Evolutionary conservation across 2,888 invertebrate species (phyloP).

Genomic region (Ctena decussata): DNA sequence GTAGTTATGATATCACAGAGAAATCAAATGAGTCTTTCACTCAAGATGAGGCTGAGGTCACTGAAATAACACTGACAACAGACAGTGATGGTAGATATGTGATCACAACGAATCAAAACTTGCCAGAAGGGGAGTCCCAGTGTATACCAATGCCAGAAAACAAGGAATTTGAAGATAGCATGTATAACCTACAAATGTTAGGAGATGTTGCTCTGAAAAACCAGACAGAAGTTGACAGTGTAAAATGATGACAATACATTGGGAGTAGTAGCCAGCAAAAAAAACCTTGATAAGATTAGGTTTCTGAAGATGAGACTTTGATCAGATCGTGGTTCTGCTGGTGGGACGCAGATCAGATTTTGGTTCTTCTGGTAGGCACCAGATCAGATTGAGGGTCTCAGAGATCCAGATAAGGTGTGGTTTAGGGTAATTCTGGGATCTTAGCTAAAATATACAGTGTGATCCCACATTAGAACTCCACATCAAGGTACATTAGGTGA

Average conservation of each 20-base stretch:
- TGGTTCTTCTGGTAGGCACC: too few relatives aligned
- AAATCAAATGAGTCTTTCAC: slow-evolving; percentile 12
- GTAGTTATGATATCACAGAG: not conserved
- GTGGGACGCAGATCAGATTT: too few relatives aligned
- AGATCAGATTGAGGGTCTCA: too few relatives aligned
- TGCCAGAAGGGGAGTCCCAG: slow-evolving; percentile 9
- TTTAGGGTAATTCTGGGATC: too few relatives aligned
- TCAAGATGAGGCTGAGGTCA: not conserved
- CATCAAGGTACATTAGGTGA: too few relatives aligned
- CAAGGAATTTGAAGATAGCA: slow-evolving; percentile 48
- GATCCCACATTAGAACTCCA: too few relatives aligned
- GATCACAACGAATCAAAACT: slow-evolving; percentile 23
- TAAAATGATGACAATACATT: not conserved
- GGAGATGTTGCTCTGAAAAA: slow-evolving; percentile 79
- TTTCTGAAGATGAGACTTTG: too few relatives aligned
- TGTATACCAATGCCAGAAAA: slow-evolving; percentile 21
- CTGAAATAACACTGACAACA: slow-evolving; percentile 12
- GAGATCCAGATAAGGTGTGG: too few relatives aligned
- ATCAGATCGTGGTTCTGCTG: too few relatives aligned
- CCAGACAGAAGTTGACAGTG: slow-evolving; percentile 1
- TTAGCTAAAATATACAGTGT: too few relatives aligned
- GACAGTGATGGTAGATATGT: slow-evolving; percentile 47
- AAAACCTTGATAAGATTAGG: too few relatives aligned
- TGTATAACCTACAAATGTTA: slow-evolving; percentile 81
- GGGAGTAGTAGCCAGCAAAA: too few relatives aligned